Evolutionary conservation across 2,113 vertebrate species (phyloP).

Genomic region (Noctilio leporinus): DNA sequence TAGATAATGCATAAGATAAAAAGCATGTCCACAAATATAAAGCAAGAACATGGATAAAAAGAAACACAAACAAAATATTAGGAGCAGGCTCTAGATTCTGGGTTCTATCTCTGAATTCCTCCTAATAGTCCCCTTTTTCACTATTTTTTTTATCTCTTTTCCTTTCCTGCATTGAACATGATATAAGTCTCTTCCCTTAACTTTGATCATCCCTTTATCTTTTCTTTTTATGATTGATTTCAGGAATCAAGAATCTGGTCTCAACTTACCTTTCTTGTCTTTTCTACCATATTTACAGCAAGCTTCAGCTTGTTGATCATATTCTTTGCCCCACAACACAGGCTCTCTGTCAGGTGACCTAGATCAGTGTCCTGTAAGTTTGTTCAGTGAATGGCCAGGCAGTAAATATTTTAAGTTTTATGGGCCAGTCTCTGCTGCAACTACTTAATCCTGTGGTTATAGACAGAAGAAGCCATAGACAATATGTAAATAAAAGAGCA

Average conservation of each 20-base stretch:
- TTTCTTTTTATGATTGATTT: not conserved
- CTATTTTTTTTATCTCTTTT: not conserved
- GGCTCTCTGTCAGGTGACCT: not conserved
- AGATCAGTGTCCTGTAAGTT: not conserved
- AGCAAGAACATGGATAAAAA: not conserved
- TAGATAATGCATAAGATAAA: not conserved
- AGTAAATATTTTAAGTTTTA: not conserved
- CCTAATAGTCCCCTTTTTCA: too few relatives aligned
- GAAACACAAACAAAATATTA: not conserved
- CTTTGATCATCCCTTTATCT: not conserved
- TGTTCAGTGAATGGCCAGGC: not conserved
- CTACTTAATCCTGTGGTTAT: not conserved
- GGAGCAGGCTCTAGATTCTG: not conserved
- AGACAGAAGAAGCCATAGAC: not conserved
- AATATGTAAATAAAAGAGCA: not conserved
- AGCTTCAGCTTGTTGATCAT: not conserved
- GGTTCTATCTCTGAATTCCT: not conserved
- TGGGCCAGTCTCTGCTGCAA: not conserved
- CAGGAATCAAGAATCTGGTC: not conserved
- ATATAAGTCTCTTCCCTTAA: not conserved
- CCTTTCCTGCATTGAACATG: not conserved
- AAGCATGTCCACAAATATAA: not conserved
- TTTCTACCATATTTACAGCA: not conserved
- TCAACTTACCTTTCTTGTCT: not conserved
- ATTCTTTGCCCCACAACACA: not conserved